Conservation (phyloP, 2,888 invertebrate genomes). For the Ormyrus pomaceus region DNA sequence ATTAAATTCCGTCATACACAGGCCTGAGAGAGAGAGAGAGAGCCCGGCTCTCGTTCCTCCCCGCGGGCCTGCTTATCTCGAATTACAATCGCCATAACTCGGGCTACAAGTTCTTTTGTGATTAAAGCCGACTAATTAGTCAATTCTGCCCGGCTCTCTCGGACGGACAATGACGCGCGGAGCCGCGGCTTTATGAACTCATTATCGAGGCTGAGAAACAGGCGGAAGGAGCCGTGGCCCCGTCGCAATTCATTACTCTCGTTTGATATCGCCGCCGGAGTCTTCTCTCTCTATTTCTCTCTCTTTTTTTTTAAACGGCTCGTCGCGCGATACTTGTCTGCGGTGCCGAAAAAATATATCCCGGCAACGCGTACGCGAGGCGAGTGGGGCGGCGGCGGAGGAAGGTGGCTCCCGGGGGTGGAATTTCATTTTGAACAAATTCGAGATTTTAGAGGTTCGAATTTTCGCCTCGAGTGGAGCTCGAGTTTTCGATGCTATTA, state of each 20-base stretch:
- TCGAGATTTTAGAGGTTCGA: no score
- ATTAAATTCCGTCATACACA: constrained; percentile 49
- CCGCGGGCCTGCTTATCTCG: constrained; percentile 41
- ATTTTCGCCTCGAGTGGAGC: no score
- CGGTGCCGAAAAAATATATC: no score
- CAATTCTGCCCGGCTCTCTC: constrained; percentile 18
- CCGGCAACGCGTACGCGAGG: no score
- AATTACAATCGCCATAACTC: constrained; percentile 53
- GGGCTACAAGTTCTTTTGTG: constrained; percentile 49
- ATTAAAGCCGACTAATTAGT: constrained; percentile 52
- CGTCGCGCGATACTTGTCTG: no score
- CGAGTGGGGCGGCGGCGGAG: no score
- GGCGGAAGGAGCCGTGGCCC: constrained; percentile 1
- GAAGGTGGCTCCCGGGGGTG: no score
- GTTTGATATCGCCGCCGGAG: constrained; percentile 1
- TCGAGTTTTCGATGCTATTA: no score
- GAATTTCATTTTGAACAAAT: no score
- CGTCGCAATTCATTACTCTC: constrained; percentile 33
- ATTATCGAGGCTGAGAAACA: constrained; percentile 33
- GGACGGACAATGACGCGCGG: constrained; percentile 4
- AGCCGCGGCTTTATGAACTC: constrained; percentile 34
- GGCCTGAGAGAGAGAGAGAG: background rate
- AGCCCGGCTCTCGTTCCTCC: background rate
- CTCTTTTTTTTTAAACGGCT: no score
- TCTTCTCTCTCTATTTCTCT: background rate